phyloP scores from a whole-genome alignment of 2,113 vertebrate genomes.

The Dicrurus megarhynchus region DNA sequence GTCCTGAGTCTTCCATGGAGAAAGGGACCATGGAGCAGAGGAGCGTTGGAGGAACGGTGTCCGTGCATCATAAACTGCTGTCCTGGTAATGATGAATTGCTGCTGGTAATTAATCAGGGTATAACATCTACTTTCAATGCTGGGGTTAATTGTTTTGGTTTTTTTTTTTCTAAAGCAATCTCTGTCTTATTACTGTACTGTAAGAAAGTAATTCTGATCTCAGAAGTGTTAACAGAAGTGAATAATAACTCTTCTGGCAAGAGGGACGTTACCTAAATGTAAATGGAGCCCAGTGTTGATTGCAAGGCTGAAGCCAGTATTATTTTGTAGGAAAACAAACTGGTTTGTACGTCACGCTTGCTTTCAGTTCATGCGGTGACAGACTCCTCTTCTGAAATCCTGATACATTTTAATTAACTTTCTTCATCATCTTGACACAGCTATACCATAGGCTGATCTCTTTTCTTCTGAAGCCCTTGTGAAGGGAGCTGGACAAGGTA shows the following conservation, averaged over 20 bases:
- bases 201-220: not conserved
- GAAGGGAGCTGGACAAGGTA: not conserved
- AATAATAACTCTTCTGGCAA: not conserved
- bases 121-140: not conserved
- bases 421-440: not conserved
- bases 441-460: not conserved
- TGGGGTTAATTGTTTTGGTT: not conserved
- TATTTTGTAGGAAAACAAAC: not conserved
- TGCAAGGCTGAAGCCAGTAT: not conserved
- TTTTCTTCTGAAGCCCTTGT: not conserved
- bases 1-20: not conserved
- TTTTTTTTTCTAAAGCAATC: not conserved
- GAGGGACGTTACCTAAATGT: not conserved
- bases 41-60: not conserved
- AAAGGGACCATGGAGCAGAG: not conserved
- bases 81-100: not conserved
- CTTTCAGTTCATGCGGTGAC: not conserved
- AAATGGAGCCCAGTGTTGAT: not conserved
- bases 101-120: not conserved
- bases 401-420: conserved; percentile 4
- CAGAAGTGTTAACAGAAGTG: not conserved
- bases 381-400: not conserved
- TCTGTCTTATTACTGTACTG: not conserved
- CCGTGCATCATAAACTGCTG: not conserved
- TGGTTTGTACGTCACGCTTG: not conserved